Conservation (phyloP, 2,113 vertebrate genomes). For the Rhagologus leucostigma region DNA sequence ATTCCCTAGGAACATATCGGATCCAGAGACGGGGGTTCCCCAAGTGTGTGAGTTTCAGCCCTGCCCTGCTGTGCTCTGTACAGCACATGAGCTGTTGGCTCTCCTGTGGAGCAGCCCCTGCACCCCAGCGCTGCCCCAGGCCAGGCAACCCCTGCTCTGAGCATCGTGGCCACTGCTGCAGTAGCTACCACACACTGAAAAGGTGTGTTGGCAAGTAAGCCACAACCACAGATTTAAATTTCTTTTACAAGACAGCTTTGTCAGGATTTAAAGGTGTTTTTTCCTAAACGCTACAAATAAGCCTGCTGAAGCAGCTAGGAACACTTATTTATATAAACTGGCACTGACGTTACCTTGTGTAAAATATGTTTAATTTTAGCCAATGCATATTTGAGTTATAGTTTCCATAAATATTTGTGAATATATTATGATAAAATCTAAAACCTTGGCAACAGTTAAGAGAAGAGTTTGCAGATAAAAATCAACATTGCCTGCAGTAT, state of each 20-base stretch:
- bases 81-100: not conserved
- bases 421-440: slow-evolving; percentile 66
- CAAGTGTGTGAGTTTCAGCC: not conserved
- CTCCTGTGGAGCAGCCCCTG: not conserved
- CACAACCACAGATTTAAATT: not conserved
- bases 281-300: not conserved
- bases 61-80: not conserved
- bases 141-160: not conserved
- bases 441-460: slow-evolving; percentile 64
- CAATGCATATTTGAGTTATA: slow-evolving; percentile 46
- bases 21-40: not conserved
- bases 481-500: slow-evolving; percentile 69
- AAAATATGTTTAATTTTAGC: slow-evolving; percentile 50
- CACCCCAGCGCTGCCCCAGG: not conserved
- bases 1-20: not conserved
- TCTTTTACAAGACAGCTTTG: not conserved
- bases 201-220: not conserved
- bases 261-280: slow-evolving; percentile 20
- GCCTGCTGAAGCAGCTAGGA: not conserved
- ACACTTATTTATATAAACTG: slow-evolving; percentile 7
- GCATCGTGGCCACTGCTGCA: not conserved
- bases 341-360: slow-evolving; percentile 3
- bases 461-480: slow-evolving; percentile 57
- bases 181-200: not conserved
- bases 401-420: slow-evolving; percentile 66